Evolutionary conservation across 2,113 vertebrate genomes (phyloP).

Genomic region (Girardinichthys multiradiatus): DNA sequence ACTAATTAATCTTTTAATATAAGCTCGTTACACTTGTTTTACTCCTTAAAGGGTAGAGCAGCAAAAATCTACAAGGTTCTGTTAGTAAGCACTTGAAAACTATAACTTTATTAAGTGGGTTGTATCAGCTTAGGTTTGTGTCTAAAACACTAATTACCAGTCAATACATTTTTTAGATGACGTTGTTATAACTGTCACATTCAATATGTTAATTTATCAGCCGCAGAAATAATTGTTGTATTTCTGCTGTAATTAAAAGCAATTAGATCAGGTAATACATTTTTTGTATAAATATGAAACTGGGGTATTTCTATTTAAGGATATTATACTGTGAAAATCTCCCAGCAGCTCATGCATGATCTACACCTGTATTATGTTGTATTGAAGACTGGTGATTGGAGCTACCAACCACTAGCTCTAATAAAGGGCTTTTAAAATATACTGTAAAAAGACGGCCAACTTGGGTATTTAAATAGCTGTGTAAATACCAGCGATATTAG

Average conservation of each 20-base stretch:
- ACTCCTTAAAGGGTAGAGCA: no score
- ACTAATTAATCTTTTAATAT: no score
- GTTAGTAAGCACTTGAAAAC: no score
- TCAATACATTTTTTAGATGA: not conserved
- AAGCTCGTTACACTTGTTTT: no score
- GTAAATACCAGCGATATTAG: not conserved
- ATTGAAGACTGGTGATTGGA: not conserved
- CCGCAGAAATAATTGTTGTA: no score
- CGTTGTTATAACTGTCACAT: not conserved
- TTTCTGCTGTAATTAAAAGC: not conserved
- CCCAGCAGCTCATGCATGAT: not conserved
- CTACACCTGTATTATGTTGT: not conserved
- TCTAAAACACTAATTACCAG: no score
- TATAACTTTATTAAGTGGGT: no score
- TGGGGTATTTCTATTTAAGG: not conserved
- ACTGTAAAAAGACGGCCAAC: not conserved
- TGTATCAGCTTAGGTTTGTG: no score
- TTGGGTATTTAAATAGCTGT: no score
- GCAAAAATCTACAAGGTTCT: no score
- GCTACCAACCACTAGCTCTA: not conserved
- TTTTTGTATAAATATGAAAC: no score
- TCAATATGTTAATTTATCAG: not conserved
- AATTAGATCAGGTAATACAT: not conserved
- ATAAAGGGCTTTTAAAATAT: not conserved
- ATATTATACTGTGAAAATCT: not conserved